Base-by-base conservation (phyloP, 2,888 invertebrate species). In the Plebejus anna region DNA sequence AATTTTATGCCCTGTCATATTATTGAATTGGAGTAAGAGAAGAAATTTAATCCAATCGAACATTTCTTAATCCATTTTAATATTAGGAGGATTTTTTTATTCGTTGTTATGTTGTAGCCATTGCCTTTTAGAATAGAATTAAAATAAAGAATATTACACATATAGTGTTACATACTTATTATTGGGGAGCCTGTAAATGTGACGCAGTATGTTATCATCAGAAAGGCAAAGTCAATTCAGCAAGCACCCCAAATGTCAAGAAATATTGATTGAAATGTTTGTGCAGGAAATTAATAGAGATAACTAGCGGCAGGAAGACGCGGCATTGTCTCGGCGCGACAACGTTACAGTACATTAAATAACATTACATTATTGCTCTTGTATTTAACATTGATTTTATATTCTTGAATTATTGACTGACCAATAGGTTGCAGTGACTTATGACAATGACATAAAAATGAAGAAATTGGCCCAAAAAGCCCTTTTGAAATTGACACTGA, bases 251-350 rank as follows among this genome's bases (percentile, higher is more conserved):
- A 71, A 76, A 75, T 77, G 77, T 80, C 80, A 80, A 80, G 80
- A 75, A 80, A 78, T 79, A 78, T 82, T 84, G 83, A 86, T 84
- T 86, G 84, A 85, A 83, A 86, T 83, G 81, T 82, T 83, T 82
- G 82, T 81, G 61, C 87, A 88, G 90, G 90, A 90, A 90, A 90
- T 90, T 87, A 89, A 89, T 82, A 82, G 81, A 82, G 89, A 90
- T 89, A 89, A 84, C 87, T 83, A 85, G 51, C 7, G 66, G 66
- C 66, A 66, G 28, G 66, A 66, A 4, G 13, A 61, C 32, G 61
- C 11, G 32, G 32, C 32, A 36, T 66, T 66, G 66, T 66, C 66
- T 66, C 16, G 61, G 61, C 9, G 66, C 13, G 4, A 66, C 28
- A 22, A 61, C 22, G 47, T 11, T 47, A 61, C 22, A 2, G 22